phyloP scores from a whole-genome alignment of 2,113 vertebrate genomes.

The Hassar affinis region DNA sequence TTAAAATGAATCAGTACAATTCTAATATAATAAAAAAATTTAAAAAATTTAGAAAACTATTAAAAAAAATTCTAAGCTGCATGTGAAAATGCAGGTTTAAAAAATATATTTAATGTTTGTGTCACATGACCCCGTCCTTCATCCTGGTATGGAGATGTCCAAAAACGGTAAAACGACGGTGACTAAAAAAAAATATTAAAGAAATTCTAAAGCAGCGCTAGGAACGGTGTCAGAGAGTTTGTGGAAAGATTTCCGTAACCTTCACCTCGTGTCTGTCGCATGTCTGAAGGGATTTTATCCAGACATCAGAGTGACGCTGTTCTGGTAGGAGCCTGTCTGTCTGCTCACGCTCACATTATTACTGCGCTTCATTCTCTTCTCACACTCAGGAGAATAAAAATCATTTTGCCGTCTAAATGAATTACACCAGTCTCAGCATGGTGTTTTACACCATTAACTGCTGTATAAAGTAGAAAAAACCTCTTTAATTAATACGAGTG shows the following conservation, averaged over 20 bases:
- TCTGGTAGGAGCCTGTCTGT: constrained; percentile 2
- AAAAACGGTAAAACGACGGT: neutral
- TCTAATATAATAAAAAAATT: neutral
- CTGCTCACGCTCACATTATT: constrained; percentile 33
- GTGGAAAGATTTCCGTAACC: neutral
- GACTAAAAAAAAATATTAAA: too few relatives aligned
- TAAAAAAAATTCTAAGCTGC: neutral
- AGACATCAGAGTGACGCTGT: neutral
- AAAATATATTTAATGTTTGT: neutral
- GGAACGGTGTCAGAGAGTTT: neutral
- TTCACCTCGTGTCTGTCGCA: neutral
- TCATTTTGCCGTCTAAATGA: constrained; percentile 41
- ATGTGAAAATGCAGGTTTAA: neutral
- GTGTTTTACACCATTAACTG: constrained; percentile 34
- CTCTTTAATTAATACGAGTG: constrained; percentile 39
- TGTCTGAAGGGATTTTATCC: neutral
- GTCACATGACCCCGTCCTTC: neutral
- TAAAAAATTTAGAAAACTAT: neutral
- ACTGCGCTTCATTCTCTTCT: too few relatives aligned
- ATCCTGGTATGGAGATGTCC: neutral
- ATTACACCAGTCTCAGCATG: constrained; percentile 30
- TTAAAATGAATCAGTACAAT: neutral
- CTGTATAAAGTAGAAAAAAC: constrained; percentile 41
- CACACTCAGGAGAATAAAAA: constrained; percentile 41
- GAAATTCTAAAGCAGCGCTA: too few relatives aligned